Conservation (phyloP, 2,888 invertebrate genomes). For the Euphydryas editha region DNA sequence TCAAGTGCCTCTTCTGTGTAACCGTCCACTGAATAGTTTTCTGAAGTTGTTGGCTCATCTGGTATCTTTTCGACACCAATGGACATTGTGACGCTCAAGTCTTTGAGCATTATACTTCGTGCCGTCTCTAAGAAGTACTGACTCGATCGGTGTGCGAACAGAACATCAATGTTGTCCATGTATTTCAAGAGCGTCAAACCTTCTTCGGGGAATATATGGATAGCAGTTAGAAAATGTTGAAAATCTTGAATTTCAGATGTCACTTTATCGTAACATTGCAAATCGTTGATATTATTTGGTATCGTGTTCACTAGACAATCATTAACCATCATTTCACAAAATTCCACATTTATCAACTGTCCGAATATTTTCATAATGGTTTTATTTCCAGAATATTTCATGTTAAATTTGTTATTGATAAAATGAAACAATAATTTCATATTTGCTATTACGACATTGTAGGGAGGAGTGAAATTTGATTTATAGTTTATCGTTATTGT, state of each 20-base stretch:
- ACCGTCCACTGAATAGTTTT: slow-evolving; percentile 44
- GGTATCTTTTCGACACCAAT: slow-evolving; percentile 79
- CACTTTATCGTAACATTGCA: slow-evolving; percentile 86
- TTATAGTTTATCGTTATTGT: slow-evolving; percentile 69
- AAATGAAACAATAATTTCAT: slow-evolving; percentile 83
- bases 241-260: slow-evolving; percentile 86
- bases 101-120: slow-evolving; percentile 89
- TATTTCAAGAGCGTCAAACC: slow-evolving; percentile 86
- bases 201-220: slow-evolving; percentile 82
- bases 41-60: slow-evolving; percentile 38
- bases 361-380: slow-evolving; percentile 84
- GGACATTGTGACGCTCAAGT: slow-evolving; percentile 88
- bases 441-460: slow-evolving; percentile 83
- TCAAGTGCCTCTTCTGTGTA: slow-evolving; percentile 65
- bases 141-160: slow-evolving; percentile 91
- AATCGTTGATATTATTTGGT: slow-evolving; percentile 88
- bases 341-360: slow-evolving; percentile 79
- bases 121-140: slow-evolving; percentile 88
- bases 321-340: slow-evolving; percentile 86
- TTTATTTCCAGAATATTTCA: slow-evolving; percentile 64
- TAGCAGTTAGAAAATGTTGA: slow-evolving; percentile 84
- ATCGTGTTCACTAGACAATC: slow-evolving; percentile 90
- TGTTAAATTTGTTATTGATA: slow-evolving; percentile 81
- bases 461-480: slow-evolving; percentile 69
- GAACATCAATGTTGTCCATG: slow-evolving; percentile 87